phyloP scores from a whole-genome alignment of 1,140 invertebrate genomes.

The Pseudomyrmex dendroicus region DNA sequence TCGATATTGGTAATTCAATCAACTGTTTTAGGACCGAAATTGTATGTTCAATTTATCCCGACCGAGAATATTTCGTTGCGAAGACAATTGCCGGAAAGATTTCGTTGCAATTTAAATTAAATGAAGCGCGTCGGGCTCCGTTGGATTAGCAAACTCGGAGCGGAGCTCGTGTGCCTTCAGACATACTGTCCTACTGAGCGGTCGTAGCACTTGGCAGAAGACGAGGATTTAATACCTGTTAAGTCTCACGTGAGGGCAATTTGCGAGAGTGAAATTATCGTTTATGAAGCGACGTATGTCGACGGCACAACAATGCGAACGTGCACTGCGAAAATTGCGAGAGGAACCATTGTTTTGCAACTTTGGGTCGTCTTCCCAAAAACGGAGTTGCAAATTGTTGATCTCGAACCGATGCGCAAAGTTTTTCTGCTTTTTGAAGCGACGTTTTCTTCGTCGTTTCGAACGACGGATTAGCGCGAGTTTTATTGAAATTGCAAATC shows the following conservation, averaged over 20 bases:
- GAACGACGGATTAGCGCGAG: too few relatives aligned
- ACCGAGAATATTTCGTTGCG: background rate
- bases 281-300: slow-evolving; percentile 14
- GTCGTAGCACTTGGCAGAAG: slow-evolving; percentile 62
- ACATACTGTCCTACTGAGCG: slow-evolving; percentile 60
- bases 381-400: too few relatives aligned
- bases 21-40: background rate
- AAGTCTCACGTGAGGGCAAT: slow-evolving; percentile 63
- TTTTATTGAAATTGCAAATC: too few relatives aligned
- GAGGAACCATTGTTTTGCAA: too few relatives aligned
- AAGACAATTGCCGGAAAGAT: background rate
- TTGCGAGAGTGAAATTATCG: slow-evolving; percentile 30
- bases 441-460: too few relatives aligned
- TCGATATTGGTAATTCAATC: slow-evolving; percentile 22
- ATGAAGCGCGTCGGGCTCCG: background rate
- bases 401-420: too few relatives aligned
- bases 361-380: background rate
- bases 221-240: slow-evolving; percentile 68
- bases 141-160: slow-evolving; percentile 28
- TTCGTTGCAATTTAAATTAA: slow-evolving; percentile 15
- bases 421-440: too few relatives aligned
- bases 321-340: too few relatives aligned
- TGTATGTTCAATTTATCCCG: background rate
- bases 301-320: background rate
- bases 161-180: slow-evolving; percentile 34